Base-by-base conservation (phyloP, 2,888 invertebrate genomes). In the Rhogogaster chlorosoma region DNA sequence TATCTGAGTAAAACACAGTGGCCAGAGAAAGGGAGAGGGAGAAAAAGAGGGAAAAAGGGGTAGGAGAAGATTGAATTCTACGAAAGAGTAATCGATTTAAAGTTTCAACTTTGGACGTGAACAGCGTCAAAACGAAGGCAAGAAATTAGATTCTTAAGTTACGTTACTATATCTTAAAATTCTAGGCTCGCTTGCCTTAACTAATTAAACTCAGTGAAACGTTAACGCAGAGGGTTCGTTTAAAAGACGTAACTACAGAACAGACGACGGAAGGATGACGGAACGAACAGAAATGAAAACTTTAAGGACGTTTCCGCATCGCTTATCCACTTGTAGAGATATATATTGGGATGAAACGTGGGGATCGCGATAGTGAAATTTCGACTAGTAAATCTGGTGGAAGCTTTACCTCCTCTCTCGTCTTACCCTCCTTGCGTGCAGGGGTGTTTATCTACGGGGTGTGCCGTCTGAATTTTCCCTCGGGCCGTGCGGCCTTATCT, bases 401-500 rank as follows among this genome's bases (percentile, higher is more conserved):
- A 87, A 89, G 38, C 57, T 61, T 80, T 80, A 18, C 42, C 83
- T 22, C 67, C 29, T 29, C 70, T 64, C 45, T 70, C 61, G 42
- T 83, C 36, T 38, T 67, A 22, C 67, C 80, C n/a, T 22, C 80
- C 80, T 57, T 9, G 84, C 86, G 86, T 53, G 42, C 87, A 87
- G 84, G 75, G 87, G 86, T 89, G 88, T 91, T 91, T 91, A 90
- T 90, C 91, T 89, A 90, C 86, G 88, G 90, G 89, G 88, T 89
- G 89, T 87, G 87, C 86, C 86, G 73, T 84, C 84, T 36, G 84
- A 89, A 88, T 89, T 82, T 84, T 84, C 88, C 88, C 89, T 86
- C 88, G 86, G 85, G 87, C 84, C 82, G 73, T 78, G n/a, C n/a
- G 70, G 87, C 86, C 89, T 91, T 91, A 91, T 91, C 91, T 90